phyloP scores from a whole-genome alignment of 2,797 vertebrate species.

The Pantherophis vulpinus region DNA sequence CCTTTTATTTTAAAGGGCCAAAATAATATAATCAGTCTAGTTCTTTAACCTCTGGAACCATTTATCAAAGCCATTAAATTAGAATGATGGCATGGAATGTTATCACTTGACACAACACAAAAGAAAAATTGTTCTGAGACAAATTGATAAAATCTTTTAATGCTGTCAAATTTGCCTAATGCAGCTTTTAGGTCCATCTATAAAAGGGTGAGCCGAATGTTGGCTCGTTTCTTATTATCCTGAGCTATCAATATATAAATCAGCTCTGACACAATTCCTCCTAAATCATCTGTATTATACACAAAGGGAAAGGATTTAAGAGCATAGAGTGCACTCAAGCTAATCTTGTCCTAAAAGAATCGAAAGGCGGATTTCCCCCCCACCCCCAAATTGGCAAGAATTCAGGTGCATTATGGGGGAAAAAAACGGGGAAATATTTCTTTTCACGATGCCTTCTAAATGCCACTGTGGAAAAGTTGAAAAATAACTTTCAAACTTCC shows the following conservation, averaged over 20 bases:
- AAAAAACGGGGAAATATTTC: slow-evolving; percentile 38
- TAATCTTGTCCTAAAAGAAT: slow-evolving; percentile 59
- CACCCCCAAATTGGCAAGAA: slow-evolving; percentile 34
- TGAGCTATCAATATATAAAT: slow-evolving; percentile 82
- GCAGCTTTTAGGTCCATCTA: slow-evolving; percentile 83
- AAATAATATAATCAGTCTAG: slow-evolving; percentile 73
- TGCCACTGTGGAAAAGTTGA: slow-evolving; percentile 41
- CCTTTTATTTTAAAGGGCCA: slow-evolving; percentile 75
- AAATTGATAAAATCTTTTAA: slow-evolving; percentile 84
- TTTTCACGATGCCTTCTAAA: slow-evolving; percentile 29
- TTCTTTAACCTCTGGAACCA: slow-evolving; percentile 75
- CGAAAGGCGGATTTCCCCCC: slow-evolving; percentile 52
- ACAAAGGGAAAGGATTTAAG: slow-evolving; percentile 66
- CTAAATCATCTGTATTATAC: slow-evolving; percentile 75
- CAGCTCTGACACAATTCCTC: slow-evolving; percentile 75
- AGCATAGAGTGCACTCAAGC: slow-evolving; percentile 59
- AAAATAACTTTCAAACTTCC: slow-evolving; percentile 36
- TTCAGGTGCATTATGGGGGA: background rate
- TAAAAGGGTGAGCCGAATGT: slow-evolving; percentile 78
- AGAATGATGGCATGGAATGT: slow-evolving; percentile 76
- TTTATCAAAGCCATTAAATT: slow-evolving; percentile 82
- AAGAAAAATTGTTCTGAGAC: slow-evolving; percentile 83
- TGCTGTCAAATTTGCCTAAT: slow-evolving; percentile 87
- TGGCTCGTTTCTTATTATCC: slow-evolving; percentile 82
- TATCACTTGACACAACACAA: slow-evolving; percentile 76